Evolutionary conservation across 2,888 invertebrate species (phyloP).

Genomic region (Zootermopsis nevadensis): DNA sequence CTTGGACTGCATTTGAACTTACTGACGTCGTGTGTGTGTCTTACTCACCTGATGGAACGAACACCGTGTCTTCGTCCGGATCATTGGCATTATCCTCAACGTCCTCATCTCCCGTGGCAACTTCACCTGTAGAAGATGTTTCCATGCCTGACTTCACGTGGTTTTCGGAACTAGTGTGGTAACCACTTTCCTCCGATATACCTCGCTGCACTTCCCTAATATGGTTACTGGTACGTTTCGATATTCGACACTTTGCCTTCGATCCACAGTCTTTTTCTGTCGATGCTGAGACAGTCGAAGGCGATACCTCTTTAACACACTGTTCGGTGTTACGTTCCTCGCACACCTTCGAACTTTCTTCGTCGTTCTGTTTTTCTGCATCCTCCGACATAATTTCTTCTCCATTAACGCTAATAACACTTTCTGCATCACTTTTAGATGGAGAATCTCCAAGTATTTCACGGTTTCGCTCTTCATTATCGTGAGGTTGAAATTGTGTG

Average conservation of each 20-base stretch:
- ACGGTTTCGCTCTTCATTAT: not conserved
- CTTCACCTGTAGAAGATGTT: not conserved
- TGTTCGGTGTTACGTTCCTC: too few species aligned
- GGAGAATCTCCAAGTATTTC: not conserved
- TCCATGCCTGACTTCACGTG: not conserved
- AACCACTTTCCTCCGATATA: constrained; percentile 33
- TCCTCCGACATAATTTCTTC: not conserved
- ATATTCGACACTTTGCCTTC: constrained; percentile 12
- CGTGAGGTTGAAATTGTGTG: not conserved
- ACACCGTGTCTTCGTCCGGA: constrained; percentile 60
- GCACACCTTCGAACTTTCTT: not conserved
- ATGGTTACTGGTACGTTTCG: not conserved
- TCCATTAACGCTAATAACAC: not conserved
- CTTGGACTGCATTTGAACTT: too few species aligned
- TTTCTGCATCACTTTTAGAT: constrained; percentile 14
- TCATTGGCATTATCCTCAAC: constrained; percentile 53
- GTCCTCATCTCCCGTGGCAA: not conserved
- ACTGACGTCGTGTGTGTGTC: too few species aligned
- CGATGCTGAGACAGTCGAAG: not conserved
- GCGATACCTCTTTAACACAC: not conserved
- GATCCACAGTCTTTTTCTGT: not conserved
- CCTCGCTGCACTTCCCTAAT: constrained; percentile 25
- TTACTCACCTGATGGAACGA: constrained; percentile 62
- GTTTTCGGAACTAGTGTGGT: constrained; percentile 31
- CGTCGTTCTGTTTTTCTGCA: not conserved